A percentile compares a stretch with the other conserved stretches of the same genome.
Conservation (phyloP, 2,797 vertebrate species). For the Notolepis coatsorum region DNA sequence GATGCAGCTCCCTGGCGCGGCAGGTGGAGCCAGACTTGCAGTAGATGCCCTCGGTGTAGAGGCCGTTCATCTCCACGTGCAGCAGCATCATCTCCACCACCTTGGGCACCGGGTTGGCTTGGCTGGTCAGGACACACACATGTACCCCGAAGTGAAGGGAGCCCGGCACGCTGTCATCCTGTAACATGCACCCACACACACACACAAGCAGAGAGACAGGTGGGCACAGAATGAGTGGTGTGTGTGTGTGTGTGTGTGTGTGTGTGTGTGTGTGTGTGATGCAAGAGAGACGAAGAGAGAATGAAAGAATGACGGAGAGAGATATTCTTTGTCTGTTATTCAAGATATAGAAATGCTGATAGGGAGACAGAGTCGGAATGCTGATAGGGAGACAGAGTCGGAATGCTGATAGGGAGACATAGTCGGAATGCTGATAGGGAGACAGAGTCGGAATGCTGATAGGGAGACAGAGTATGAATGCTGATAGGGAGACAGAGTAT, state of each 20-base stretch:
- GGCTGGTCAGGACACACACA: slow-evolving; percentile 84
- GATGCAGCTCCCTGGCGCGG: slow-evolving; percentile 90
- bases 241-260: too few relatives aligned
- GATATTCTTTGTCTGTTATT: too few relatives aligned
- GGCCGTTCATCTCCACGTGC: slow-evolving; percentile 93
- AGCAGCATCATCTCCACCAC: slow-evolving; percentile 92
- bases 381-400: too few relatives aligned
- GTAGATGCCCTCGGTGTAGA: slow-evolving; percentile 97
- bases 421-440: too few relatives aligned
- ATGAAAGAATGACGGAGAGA: too few relatives aligned
- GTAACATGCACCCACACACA: neutral
- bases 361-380: too few relatives aligned
- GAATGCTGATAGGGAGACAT: too few relatives aligned
- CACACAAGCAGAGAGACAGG: neutral
- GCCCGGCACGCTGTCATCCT: slow-evolving; percentile 75
- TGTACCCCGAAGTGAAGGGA: slow-evolving; percentile 90
- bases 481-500: too few relatives aligned
- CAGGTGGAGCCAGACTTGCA: slow-evolving; percentile 94
- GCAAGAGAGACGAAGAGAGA: neutral
- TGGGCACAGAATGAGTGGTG: neutral
- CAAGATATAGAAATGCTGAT: too few relatives aligned
- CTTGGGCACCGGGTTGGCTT: slow-evolving; percentile 85
- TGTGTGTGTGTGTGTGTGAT: too few relatives aligned
- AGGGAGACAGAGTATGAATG: too few relatives aligned
- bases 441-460: too few relatives aligned